Evolutionary conservation across 2,888 invertebrate species (phyloP), one percentile per base, ranked within the genome.

Genomic region (Oligia fasciuncula): DNA sequence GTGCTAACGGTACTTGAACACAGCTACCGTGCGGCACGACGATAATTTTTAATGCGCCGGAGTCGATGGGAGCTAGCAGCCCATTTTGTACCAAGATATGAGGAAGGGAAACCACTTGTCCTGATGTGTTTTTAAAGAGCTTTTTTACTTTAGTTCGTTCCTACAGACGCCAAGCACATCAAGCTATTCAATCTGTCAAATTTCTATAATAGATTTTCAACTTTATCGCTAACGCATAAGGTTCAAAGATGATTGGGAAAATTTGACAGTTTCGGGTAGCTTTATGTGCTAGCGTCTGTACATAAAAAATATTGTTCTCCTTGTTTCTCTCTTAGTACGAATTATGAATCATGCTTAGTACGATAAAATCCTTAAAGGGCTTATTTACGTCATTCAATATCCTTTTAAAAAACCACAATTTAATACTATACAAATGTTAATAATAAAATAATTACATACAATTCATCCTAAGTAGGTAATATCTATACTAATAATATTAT

Each of bases 1-100:
- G 46, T 81, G 29, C 29, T 85, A 87, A 87, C 86, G 81, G 86
- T 81, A 86, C 73, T 78, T 76, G 65, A 71, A 71, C 62, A 76
- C 70, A 43, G 82, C 81, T 87, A 88, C 86, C 74, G 79, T 67
- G 75, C 51, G 63, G 73, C 75, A 74, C 65, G 87, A 29, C 43
- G 54, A 51, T 82, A 74, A 77, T 84, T 75, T 72, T 23, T 77
- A 73, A 85, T 79, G 85, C 77, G 85, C 75, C 71, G 49, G 73
- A 76, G 78, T 84, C 19, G 46, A 57, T 85, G 46, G 17, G 14
- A 51, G 57, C 43, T 66, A 62, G 62, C 0, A 57, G 51, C 73
- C 75, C 67, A 76, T 69, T 77, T 80, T 71, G n/a, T 73, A 19
- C 23, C 5, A 8, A 29, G n/a, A 49, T 68, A 46, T 46, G 60